phyloP scores from a whole-genome alignment of 2,113 vertebrate genomes.

The Coregonus clupeaformis region DNA sequence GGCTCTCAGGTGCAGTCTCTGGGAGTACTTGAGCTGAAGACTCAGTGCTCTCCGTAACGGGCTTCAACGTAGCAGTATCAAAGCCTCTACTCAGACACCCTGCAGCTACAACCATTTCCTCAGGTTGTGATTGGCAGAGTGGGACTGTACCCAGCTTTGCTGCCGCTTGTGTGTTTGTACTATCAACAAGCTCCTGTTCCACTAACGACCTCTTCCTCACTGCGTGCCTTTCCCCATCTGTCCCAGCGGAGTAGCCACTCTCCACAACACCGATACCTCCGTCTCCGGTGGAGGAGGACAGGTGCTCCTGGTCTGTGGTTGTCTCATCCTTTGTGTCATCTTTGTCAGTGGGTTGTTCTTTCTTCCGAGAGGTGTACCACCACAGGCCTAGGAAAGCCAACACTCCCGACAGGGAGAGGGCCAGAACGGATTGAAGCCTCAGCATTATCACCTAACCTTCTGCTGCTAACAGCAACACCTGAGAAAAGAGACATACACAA shows the following conservation, averaged over 20 bases:
- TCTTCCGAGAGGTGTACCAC: conserved; percentile 79
- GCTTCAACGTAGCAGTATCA: neutral
- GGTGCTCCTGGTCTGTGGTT: neutral
- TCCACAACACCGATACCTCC: neutral
- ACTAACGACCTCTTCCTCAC: neutral
- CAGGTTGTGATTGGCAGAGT: neutral
- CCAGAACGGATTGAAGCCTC: conserved; percentile 66
- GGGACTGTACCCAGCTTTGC: neutral
- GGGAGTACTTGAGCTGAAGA: neutral
- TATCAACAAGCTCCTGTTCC: neutral
- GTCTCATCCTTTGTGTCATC: neutral
- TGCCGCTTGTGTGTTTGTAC: neutral
- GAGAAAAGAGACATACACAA: neutral
- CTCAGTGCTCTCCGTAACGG: neutral
- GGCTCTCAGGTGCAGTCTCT: too few relatives aligned
- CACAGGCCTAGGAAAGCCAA: conserved; percentile 80
- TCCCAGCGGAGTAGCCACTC: neutral
- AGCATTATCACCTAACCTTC: conserved; percentile 69
- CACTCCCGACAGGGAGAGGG: conserved; percentile 72
- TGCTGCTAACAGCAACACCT: conserved; percentile 55
- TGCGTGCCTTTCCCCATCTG: too few relatives aligned
- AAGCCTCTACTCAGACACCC: neutral
- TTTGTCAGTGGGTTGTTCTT: conserved; percentile 44
- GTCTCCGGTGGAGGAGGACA: neutral
- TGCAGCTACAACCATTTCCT: neutral